Evolutionary conservation across 2,113 vertebrate genomes (phyloP), one percentile per base, ranked within the genome.

Genomic region (Montifringilla adamsi): DNA sequence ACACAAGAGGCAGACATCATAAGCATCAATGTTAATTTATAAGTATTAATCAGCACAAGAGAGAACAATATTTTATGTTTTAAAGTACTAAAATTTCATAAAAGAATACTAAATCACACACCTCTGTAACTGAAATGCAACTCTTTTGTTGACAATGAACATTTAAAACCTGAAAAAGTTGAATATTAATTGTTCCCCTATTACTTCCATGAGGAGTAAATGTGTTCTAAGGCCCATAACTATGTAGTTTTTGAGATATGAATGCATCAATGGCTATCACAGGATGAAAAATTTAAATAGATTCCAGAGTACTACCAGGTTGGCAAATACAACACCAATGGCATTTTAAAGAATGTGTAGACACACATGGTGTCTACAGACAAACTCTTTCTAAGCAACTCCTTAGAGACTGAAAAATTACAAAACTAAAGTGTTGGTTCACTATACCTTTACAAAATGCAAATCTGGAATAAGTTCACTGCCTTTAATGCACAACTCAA

Each of bases 1-100:
- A n/a, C 27, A 41, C 22, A 55, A 83, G 9, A 64, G 7, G 26
- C 21, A 68, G 49, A 44, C 6, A 41, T 13, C 0, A 0, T 27
- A 81, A 84, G 5, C 13, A 27, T 55, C 74, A 83, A 4, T 41
- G 9, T 35, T 77, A 41, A 77, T 49, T 37, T 84, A 62, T 27
- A 21, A 78, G 43, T 53, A 59, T 24, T 59, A 35, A 68, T 37
- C 5, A 67, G 9, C 33, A 50, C 17, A 60, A 17, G 9, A 35
- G 21, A 72, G 7, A 6, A 31, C 16, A 58, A 44, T 60, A 87
- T 84, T 78, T 84, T 89, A 22, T 5, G 0, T 2, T 43, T 81
- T 53, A 22, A 84, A 75, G 18, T 35, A 76, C 5, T 60, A 33
- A 79, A 73, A 47, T 75, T 5, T 20, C 56, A 18, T 33, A 39